Evolutionary conservation across 2,113 vertebrate species (phyloP), one percentile per base, ranked within the genome.

Genomic region (Lasiurus borealis): DNA sequence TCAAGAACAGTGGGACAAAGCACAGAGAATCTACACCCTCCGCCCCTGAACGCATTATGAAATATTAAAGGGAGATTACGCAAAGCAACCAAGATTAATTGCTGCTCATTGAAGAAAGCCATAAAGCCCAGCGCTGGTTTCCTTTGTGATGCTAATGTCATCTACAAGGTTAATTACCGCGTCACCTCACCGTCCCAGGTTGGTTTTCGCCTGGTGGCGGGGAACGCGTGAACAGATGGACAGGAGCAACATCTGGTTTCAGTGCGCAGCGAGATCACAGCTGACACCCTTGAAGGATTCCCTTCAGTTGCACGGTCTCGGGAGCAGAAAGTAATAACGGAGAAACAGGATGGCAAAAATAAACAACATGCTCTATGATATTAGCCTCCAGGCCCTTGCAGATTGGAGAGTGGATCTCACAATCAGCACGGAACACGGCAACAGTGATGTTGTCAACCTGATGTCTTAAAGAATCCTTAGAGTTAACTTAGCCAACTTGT

Each of bases 121-220:
- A 97, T 78, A 96, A 93, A 92, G 92, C 15, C 76, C 91, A 96
- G 73, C 93, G 69, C 90, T 95, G 36, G 89, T 95, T 97, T 97
- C 93, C 93, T 97, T 97, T 98, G 88, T 84, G 95, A 97, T 88
- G 91, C 76, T 69, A 92, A 97, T 97, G 97, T 91, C 0, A 97
- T 98, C 98, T 97, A 96, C 95, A 98, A 98, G 98, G 98, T 98
- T 98, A 98, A 98, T 98, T 98, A 95, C 82, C 78, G 57, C 48
- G 94, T 97, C 97, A 97, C 84, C 95, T 97, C 92, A 88, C 36
- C 96, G 94, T 78, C 95, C 92, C 94, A 69, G 97, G 89, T 96
- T 97, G 94, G 98, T 97, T 97, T 96, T 97, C 94, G 94, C 95
- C 94, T 97, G 97, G 91, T 93, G 72, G 81, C 82, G 97, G 96